Evolutionary conservation across 1,140 invertebrate genomes (phyloP).

Genomic region (Penaeus japonicus): DNA sequence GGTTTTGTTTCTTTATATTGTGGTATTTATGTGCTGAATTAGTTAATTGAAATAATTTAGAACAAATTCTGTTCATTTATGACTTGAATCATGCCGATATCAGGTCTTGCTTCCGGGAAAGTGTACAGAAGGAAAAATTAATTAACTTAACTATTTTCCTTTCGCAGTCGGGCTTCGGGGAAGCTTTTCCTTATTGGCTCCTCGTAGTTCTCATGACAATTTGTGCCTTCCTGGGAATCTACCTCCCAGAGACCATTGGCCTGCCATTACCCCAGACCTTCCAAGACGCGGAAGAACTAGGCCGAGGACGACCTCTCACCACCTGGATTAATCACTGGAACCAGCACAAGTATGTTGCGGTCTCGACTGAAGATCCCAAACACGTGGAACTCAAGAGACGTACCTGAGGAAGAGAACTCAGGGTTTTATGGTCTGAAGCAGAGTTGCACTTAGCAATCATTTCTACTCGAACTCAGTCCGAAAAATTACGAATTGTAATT

Average conservation of each 20-base stretch:
- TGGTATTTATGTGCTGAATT: too few species aligned
- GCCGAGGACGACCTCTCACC: background rate
- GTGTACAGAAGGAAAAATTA: too few species aligned
- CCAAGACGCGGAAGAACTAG: slow-evolving; percentile 10
- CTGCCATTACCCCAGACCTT: slow-evolving; percentile 23
- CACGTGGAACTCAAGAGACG: background rate
- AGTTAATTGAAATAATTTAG: too few species aligned
- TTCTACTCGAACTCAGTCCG: too few species aligned
- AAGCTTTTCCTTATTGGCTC: background rate
- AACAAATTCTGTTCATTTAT: too few species aligned
- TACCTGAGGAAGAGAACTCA: background rate
- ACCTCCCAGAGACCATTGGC: slow-evolving; percentile 11
- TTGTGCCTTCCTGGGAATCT: background rate
- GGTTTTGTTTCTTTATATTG: too few species aligned
- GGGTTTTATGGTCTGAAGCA: too few species aligned
- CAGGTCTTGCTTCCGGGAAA: too few species aligned
- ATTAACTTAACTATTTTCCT: too few species aligned
- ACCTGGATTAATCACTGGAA: slow-evolving; percentile 39
- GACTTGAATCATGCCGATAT: too few species aligned
- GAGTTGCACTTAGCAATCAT: too few species aligned
- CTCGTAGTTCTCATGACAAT: background rate
- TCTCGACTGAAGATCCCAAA: background rate
- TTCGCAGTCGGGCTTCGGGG: background rate
- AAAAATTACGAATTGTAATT: too few species aligned
- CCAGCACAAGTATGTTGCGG: background rate